Evolutionary conservation across 2,797 vertebrate genomes (phyloP).

Genomic region (Protosalanx chinensis): DNA sequence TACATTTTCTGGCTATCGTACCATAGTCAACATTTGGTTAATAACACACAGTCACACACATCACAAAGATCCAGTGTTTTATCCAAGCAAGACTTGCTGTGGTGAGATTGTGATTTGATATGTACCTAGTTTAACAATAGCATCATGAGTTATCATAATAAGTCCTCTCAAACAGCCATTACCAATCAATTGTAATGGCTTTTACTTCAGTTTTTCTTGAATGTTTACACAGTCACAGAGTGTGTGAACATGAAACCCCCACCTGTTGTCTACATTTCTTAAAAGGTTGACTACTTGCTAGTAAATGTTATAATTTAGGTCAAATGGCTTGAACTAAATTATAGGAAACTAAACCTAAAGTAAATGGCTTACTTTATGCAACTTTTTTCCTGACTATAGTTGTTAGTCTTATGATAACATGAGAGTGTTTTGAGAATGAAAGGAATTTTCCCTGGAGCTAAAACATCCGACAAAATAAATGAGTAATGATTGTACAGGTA

Average conservation of each 20-base stretch:
- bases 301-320: neutral
- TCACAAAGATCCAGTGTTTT: constrained; percentile 11
- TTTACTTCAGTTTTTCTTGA: too few relatives aligned
- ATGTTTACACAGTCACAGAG: too few relatives aligned
- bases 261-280: neutral
- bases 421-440: constrained; percentile 57
- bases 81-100: constrained; percentile 10
- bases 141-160: neutral
- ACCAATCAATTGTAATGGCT: too few relatives aligned
- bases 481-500: constrained; percentile 42
- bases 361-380: neutral
- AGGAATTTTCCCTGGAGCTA: constrained; percentile 50
- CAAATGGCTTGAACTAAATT: neutral
- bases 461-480: constrained; percentile 53
- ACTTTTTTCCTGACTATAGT: neutral
- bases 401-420: constrained; percentile 17
- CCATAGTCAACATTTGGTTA: constrained; percentile 11
- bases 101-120: constrained; percentile 21
- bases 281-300: neutral
- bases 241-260: neutral
- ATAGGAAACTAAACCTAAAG: too few relatives aligned
- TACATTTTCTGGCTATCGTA: constrained; percentile 11
- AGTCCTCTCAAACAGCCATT: neutral
- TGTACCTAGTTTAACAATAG: neutral
- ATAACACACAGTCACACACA: neutral